Evolutionary conservation across 2,113 vertebrate genomes (phyloP).

Genomic region (Xerus inauris): DNA sequence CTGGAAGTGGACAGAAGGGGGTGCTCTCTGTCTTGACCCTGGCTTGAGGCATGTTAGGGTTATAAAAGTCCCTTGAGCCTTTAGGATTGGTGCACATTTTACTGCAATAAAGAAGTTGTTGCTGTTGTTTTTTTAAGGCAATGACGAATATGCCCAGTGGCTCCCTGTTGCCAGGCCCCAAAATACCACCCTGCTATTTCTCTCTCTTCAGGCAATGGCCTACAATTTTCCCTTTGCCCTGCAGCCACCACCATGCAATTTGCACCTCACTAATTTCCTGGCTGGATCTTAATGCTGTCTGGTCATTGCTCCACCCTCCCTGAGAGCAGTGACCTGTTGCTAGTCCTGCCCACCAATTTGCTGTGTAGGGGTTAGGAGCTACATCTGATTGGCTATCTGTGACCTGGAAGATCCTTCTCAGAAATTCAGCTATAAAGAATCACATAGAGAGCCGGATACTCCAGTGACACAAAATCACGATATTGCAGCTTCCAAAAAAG

Average conservation of each 20-base stretch:
- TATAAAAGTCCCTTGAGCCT: not conserved
- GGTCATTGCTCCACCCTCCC: conserved; percentile 24
- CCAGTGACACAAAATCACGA: not conserved
- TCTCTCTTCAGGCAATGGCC: conserved; percentile 52
- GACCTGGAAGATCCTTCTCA: not conserved
- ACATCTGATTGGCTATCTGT: not conserved
- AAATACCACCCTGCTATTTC: conserved; percentile 74
- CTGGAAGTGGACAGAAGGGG: not conserved
- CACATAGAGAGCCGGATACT: not conserved
- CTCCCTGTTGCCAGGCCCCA: conserved; percentile 54
- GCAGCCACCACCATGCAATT: conserved; percentile 72
- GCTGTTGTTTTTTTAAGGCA: not conserved
- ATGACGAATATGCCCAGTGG: not conserved
- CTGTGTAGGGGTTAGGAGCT: not conserved
- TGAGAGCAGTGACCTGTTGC: not conserved
- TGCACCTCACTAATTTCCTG: conserved; percentile 76
- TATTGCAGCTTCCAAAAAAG: not conserved
- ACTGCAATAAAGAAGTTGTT: not conserved
- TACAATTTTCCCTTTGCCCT: conserved; percentile 79
- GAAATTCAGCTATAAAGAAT: conserved; percentile 32
- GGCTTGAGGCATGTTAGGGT: not conserved
- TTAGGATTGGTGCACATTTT: not conserved
- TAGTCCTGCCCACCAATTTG: not conserved
- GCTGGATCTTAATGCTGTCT: conserved; percentile 51
- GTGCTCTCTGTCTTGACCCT: not conserved